Evolutionary conservation across 2,888 invertebrate genomes (phyloP).

Genomic region (Blomia tropicalis): DNA sequence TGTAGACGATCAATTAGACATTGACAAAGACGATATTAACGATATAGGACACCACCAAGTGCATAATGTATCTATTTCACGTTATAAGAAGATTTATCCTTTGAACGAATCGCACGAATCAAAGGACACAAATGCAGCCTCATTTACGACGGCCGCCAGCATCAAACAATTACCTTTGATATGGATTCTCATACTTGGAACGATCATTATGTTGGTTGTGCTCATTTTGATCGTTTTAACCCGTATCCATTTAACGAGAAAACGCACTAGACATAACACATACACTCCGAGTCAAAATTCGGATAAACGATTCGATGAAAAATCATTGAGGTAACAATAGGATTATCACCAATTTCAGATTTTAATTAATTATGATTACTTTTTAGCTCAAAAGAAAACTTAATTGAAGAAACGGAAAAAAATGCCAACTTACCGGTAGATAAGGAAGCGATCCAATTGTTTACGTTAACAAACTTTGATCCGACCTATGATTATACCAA

Average conservation of each 20-base stretch:
- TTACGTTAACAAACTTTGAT: slow-evolving; percentile 14
- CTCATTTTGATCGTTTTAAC: neutral
- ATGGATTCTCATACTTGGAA: neutral
- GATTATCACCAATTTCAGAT: neutral
- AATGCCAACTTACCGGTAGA: neutral
- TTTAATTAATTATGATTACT: neutral
- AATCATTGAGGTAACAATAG: neutral
- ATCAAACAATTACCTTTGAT: neutral
- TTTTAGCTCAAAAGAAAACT: slow-evolving; percentile 2
- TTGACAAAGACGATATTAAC: neutral
- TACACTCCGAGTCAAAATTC: neutral
- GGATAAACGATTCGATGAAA: neutral
- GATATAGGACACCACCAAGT: neutral
- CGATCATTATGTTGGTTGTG: neutral
- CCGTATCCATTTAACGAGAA: neutral
- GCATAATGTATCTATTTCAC: slow-evolving; percentile 2
- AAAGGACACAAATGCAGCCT: slow-evolving; percentile 2
- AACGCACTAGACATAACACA: neutral
- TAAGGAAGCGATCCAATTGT: slow-evolving; percentile 1
- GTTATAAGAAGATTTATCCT: neutral
- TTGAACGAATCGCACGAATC: neutral
- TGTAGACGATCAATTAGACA: neutral
- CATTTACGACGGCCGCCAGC: neutral
- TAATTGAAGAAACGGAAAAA: slow-evolving; percentile 1
- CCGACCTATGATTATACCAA: neutral